Percentiles rank a stretch among this genome's conserved stretches.
Evolutionary conservation across 2,797 vertebrate species (phyloP).

Genomic region (Furcifer pardalis): DNA sequence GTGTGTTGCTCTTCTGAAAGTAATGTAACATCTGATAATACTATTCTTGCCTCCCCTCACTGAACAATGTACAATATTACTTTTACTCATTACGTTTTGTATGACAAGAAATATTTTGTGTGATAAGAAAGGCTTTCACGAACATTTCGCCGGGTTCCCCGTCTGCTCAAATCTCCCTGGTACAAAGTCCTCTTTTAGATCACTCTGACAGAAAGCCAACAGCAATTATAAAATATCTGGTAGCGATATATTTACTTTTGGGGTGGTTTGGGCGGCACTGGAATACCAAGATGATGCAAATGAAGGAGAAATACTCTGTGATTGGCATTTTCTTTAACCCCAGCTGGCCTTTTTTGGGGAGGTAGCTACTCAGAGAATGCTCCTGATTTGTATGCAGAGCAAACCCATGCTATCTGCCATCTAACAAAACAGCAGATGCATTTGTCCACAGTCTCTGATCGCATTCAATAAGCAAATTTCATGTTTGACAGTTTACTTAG

Average conservation of each 20-base stretch:
- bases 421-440: conserved; percentile 56
- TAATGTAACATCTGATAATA: too few relatives aligned
- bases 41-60: too few relatives aligned
- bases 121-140: too few relatives aligned
- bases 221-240: conserved; percentile 72
- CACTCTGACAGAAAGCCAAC: conserved; percentile 56
- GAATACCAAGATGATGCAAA: conserved; percentile 73
- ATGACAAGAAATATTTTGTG: too few relatives aligned
- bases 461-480: conserved; percentile 63
- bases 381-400: conserved; percentile 59
- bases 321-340: conserved; percentile 51
- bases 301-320: conserved; percentile 49
- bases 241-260: conserved; percentile 71
- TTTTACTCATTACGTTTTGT: too few relatives aligned
- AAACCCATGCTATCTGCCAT: conserved; percentile 51
- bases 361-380: conserved; percentile 40
- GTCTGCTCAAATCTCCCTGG: too few relatives aligned
- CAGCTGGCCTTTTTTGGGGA: conserved; percentile 52
- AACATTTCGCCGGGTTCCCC: too few relatives aligned
- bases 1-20: too few relatives aligned
- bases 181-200: conserved; percentile 70
- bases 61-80: too few relatives aligned
- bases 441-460: conserved; percentile 59
- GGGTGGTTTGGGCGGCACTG: conserved; percentile 39
- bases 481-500: conserved; percentile 63